These are phyloP conservation scores for Phymastichus coffea DNA, from an alignment of 1,140 invertebrate genomes.

Conservation along the genomic window DNA sequence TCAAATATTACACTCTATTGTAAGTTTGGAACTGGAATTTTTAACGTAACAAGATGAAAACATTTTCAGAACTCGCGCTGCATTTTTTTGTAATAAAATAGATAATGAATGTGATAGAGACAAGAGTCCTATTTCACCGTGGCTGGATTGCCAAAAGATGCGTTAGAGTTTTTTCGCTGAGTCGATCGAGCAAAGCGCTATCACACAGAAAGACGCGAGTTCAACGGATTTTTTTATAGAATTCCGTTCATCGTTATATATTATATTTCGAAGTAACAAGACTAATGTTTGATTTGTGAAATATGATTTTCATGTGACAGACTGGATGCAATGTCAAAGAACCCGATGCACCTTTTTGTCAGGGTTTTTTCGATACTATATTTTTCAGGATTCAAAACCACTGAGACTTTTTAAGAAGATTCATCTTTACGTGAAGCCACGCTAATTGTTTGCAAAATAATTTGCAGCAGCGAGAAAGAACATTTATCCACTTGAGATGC, in stretches of 20 bases:
- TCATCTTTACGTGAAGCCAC: no score
- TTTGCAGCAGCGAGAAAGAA: no score
- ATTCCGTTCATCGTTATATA: constrained; percentile 17
- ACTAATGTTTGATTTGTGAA: constrained; percentile 2
- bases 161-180: not conserved
- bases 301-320: constrained; percentile 9
- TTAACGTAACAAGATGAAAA: no score
- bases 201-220: not conserved
- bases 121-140: not conserved
- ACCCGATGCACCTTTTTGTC: constrained; percentile 13
- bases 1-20: no score
- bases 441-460: no score
- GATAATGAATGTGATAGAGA: not conserved
- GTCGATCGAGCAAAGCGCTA: not conserved
- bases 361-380: constrained; percentile 13
- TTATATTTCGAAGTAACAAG: not conserved
- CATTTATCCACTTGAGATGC: no score
- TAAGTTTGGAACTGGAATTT: no score
- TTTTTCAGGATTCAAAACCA: not conserved
- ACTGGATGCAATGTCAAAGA: not conserved
- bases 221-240: constrained; percentile 1
- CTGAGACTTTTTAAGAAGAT: no score
- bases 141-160: not conserved
- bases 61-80: no score
- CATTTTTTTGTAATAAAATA: no score